Evolutionary conservation across 2,888 invertebrate genomes (phyloP), one percentile per base, ranked within the genome.

Genomic region (Steinernema carpocapsae): DNA sequence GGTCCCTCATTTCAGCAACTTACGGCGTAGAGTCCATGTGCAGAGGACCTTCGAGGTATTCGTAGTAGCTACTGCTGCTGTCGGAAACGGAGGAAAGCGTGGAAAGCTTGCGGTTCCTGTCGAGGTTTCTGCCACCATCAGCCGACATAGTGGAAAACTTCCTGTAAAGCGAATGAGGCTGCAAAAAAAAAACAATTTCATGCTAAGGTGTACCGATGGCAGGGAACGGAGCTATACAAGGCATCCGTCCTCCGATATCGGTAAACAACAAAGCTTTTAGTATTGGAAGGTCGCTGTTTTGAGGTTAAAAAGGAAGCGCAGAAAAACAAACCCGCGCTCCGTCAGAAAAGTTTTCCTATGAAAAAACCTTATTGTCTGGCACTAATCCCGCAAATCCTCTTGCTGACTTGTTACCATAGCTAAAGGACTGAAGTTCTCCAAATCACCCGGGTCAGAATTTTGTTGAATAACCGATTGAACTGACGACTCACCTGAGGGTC

Each of bases 11-110:
- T 37, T 37, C 26, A 10, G 37, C 37, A 42, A 59, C 80, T 59
- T 72, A 81, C 81, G 83, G 82, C 7, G 76, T 77, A 32, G 78
- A 77, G 73, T 83, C 83, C n/a, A 72, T 74, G 14, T 56, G 71
- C 4, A 56, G 43, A 19, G 77, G 73, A 3, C 77, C 77, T 32
- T 80, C 80, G 17, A 73, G 71, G 46, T 75, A 76, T 6, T 79
- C 80, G 24, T 79, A 82, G 71, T 72, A 78, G 29, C 75, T 74
- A 45, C 73, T 43, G 29, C 75, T 74, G 46, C 73, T 52, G 59
- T 82, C 81, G 17, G 72, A 76, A 12, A 76, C 32, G 14, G 71
- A 75, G 32, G 81, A 82, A 56, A 64, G 7, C 10, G 64, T 64
- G 26, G 64, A 64, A 7, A 64, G 32, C 14, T 64, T 64, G 64